Evolutionary conservation across 1,140 invertebrate genomes (phyloP).

Genomic region (Sweltsa coloradensis): DNA sequence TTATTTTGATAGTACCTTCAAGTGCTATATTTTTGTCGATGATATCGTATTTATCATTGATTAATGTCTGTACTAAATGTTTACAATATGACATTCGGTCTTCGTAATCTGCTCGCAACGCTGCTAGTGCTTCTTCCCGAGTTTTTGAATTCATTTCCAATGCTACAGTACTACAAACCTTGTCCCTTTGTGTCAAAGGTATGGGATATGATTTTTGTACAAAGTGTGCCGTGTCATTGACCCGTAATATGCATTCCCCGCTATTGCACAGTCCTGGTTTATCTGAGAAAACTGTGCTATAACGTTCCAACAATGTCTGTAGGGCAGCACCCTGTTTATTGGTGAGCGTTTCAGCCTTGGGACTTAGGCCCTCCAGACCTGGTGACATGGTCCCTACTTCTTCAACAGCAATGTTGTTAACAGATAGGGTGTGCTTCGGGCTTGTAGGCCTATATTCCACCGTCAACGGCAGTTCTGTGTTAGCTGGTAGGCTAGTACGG

Average conservation of each 20-base stretch:
- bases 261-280: neutral
- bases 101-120: too few relatives aligned
- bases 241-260: neutral
- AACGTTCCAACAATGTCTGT: too few relatives aligned
- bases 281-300: too few relatives aligned
- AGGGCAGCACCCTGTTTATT: too few relatives aligned
- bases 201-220: constrained; percentile 17
- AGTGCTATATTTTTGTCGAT: too few relatives aligned
- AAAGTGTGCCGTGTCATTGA: constrained; percentile 13
- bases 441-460: neutral
- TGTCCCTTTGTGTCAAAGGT: constrained; percentile 11
- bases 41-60: too few relatives aligned
- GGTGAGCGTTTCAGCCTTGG: too few relatives aligned
- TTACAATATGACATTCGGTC: too few relatives aligned
- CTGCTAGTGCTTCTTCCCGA: constrained; percentile 23
- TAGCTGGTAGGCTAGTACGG: neutral
- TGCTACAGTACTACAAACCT: constrained; percentile 18
- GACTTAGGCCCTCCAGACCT: too few relatives aligned
- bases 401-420: neutral
- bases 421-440: neutral
- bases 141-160: constrained; percentile 23
- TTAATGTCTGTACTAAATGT: too few relatives aligned
- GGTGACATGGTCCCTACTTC: too few relatives aligned
- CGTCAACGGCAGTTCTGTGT: neutral
- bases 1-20: too few relatives aligned